These are phyloP conservation scores for Tenualosa thibaudeaui DNA, from an alignment of 2,797 vertebrate genomes.

Conservation along the genomic window DNA sequence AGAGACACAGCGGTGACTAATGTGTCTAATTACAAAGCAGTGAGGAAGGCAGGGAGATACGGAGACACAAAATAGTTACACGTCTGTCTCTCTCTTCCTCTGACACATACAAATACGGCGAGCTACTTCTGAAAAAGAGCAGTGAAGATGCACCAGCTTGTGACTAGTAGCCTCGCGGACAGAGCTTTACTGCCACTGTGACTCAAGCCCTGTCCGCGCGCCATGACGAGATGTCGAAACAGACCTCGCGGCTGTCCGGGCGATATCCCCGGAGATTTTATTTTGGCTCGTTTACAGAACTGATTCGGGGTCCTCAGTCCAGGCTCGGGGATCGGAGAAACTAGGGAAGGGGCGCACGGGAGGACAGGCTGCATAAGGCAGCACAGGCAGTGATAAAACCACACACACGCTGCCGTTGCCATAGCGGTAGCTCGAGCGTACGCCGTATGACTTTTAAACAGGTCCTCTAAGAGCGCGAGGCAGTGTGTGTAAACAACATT, in stretches of 20 bases:
- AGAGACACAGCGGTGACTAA: background rate
- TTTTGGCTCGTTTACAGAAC: background rate
- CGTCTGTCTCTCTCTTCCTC: background rate
- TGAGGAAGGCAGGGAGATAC: background rate
- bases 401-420: slow-evolving; percentile 70
- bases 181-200: background rate
- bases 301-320: background rate
- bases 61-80: background rate
- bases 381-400: background rate
- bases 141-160: background rate
- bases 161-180: background rate
- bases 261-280: background rate
- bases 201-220: background rate
- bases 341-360: background rate
- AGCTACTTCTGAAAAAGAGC: background rate
- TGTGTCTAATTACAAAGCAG: background rate
- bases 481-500: slow-evolving; percentile 64
- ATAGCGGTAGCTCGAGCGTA: slow-evolving; percentile 73
- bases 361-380: background rate
- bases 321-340: background rate
- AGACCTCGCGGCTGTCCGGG: background rate
- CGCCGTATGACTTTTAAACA: slow-evolving; percentile 73
- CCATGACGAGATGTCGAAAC: background rate
- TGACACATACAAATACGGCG: background rate
- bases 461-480: slow-evolving; percentile 57